Base-by-base conservation (phyloP, 1,140 invertebrate genomes). In the Arion vulgaris region DNA sequence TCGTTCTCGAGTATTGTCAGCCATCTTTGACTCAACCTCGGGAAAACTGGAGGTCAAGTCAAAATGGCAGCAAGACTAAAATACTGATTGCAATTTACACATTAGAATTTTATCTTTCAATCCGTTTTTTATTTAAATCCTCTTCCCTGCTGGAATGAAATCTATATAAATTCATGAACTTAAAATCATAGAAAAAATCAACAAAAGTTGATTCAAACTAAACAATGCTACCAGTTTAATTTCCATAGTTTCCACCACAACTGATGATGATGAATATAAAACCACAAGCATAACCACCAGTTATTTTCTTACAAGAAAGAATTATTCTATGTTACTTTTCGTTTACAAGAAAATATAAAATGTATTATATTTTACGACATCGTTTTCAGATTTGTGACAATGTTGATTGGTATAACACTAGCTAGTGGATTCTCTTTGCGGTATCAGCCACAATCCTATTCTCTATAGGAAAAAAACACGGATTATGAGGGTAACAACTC, bases 1-100 rank as follows among this genome's bases (percentile, higher is more conserved):
- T 73, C 71, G 34, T 45, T 73, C 39, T 34, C 26, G 39, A 41
- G 36, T 13, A 39, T 41, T 73, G 71, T 73, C 71, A 17, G 71
- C 71, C 71, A 73, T 73, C n/a, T 73, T 73, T n/a, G 68, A 36
- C 28, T 69, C 68, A 69, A 38, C 36, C 68, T 69, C 36, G 5
- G 4, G 5, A 36, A n/a, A 11, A 69, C 15, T 34, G 36, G 68
- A 34, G 28, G 36, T 69, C n/a, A 11, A 69, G 36, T 23, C 36
- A 19, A 69, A 69, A 32, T 34, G 32, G 1, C 9, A n/a, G 4
- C 68, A 4, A 2, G 68, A 23, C 68, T 69, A 38, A 69, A 38
- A 34, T 2, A 69, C 36, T 34, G 5, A 23, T 13, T 34, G 11
- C 15, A 38, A 69, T 13, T 34, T 69, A 17, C 32, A 13, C 36